These are phyloP conservation scores for Cetonia aurata DNA, from an alignment of 2,888 invertebrate species.

Conservation along the genomic window DNA sequence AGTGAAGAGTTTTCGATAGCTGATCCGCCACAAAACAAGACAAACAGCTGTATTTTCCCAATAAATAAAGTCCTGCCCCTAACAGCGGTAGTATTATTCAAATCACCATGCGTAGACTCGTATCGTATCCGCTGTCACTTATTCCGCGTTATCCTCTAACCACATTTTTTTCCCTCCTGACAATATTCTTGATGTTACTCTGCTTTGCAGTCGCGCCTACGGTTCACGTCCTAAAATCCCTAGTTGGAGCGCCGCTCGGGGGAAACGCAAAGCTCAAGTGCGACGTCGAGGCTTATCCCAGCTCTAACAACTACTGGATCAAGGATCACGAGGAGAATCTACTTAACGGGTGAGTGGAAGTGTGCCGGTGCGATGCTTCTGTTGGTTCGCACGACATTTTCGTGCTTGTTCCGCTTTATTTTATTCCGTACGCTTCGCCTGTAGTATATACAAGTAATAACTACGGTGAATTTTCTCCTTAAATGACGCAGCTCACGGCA, in stretches of 20 bases:
- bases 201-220: slow-evolving; percentile 72
- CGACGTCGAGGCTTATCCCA: slow-evolving; percentile 75
- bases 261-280: slow-evolving; percentile 74
- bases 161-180: neutral
- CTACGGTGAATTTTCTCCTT: no score
- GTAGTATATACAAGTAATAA: no score
- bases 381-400: neutral
- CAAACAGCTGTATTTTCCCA: no score
- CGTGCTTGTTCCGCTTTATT: neutral
- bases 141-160: slow-evolving; percentile 8
- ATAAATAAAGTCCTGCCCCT: neutral
- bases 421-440: neutral
- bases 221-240: slow-evolving; percentile 74
- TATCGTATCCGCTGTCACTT: neutral
- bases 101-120: slow-evolving; percentile 1
- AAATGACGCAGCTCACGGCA: slow-evolving; percentile 72
- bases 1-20: no score
- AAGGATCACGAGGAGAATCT: slow-evolving; percentile 70
- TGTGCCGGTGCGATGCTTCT: neutral
- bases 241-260: slow-evolving; percentile 73
- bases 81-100: neutral
- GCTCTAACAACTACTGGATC: slow-evolving; percentile 76
- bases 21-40: no score
- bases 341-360: slow-evolving; percentile 67
- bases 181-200: slow-evolving; percentile 10